Evolutionary conservation across 2,797 vertebrate genomes (phyloP).

Genomic region (Gephyroberyx darwinii): DNA sequence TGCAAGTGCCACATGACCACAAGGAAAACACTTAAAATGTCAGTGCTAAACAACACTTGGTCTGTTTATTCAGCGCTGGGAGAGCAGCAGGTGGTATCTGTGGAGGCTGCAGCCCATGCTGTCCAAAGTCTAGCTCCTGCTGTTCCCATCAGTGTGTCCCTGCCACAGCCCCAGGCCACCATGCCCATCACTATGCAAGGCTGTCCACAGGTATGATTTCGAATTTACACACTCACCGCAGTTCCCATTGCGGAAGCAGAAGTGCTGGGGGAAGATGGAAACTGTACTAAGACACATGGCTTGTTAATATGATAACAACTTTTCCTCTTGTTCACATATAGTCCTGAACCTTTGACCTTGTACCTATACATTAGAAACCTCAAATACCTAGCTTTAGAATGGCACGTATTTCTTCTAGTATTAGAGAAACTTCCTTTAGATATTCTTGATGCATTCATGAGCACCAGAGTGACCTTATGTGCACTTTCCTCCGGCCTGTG

Average conservation of each 20-base stretch:
- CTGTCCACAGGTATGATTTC: slow-evolving; percentile 86
- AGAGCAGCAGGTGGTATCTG: slow-evolving; percentile 80
- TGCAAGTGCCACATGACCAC: slow-evolving; percentile 17
- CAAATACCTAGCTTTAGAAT: too few species aligned
- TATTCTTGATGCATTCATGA: too few species aligned
- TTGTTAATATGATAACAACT: too few species aligned
- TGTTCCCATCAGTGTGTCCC: slow-evolving; percentile 77
- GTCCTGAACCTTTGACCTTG: too few species aligned
- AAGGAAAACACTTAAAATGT: slow-evolving; percentile 35
- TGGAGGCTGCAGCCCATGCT: slow-evolving; percentile 67
- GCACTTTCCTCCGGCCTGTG: too few species aligned
- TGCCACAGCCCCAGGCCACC: slow-evolving; percentile 80
- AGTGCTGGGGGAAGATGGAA: too few species aligned
- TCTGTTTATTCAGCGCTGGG: slow-evolving; percentile 63
- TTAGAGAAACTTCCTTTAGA: too few species aligned
- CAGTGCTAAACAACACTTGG: slow-evolving; percentile 19
- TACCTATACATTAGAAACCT: too few species aligned
- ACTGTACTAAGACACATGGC: not conserved
- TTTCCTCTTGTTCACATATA: too few species aligned
- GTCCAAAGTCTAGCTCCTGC: slow-evolving; percentile 73
- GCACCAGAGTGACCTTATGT: too few species aligned
- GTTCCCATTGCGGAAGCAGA: too few species aligned
- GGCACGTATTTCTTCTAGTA: too few species aligned
- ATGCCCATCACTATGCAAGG: slow-evolving; percentile 87
- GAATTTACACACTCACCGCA: slow-evolving; percentile 33